Evolutionary conservation across 1,140 invertebrate genomes (phyloP).

Genomic region (Drosophila ananassae): DNA sequence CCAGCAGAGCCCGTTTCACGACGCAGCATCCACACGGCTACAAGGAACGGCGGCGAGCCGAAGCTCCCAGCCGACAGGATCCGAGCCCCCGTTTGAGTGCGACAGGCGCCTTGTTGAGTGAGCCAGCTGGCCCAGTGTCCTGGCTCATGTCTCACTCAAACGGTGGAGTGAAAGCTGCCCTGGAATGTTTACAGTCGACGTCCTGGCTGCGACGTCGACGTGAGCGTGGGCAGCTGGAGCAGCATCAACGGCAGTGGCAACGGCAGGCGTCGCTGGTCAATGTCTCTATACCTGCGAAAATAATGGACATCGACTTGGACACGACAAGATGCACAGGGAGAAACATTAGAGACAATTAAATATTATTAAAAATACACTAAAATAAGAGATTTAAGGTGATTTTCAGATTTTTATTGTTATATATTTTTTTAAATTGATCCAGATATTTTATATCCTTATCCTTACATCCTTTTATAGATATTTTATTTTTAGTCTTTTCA

Average conservation of each 20-base stretch:
- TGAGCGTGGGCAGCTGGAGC: constrained; percentile 57
- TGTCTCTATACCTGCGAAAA: constrained; percentile 81
- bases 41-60: constrained; percentile 16
- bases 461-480: too few relatives aligned
- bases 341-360: background rate
- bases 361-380: background rate
- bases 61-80: constrained; percentile 40
- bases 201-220: constrained; percentile 30
- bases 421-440: too few relatives aligned
- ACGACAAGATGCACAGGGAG: constrained; percentile 16
- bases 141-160: constrained; percentile 25
- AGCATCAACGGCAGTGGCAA: background rate
- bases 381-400: background rate
- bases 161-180: constrained; percentile 69
- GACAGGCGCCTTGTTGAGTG: background rate
- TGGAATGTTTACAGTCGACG: constrained; percentile 77
- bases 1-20: background rate
- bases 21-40: constrained; percentile 44
- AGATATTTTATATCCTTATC: too few relatives aligned
- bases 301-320: constrained; percentile 53
- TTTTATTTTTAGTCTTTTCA: too few relatives aligned
- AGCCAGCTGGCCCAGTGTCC: constrained; percentile 23
- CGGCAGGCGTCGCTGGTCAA: constrained; percentile 53
- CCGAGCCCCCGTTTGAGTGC: constrained; percentile 10
- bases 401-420: too few relatives aligned